phyloP scores from a whole-genome alignment of 2,113 vertebrate species.

The Ictalurus punctatus region DNA sequence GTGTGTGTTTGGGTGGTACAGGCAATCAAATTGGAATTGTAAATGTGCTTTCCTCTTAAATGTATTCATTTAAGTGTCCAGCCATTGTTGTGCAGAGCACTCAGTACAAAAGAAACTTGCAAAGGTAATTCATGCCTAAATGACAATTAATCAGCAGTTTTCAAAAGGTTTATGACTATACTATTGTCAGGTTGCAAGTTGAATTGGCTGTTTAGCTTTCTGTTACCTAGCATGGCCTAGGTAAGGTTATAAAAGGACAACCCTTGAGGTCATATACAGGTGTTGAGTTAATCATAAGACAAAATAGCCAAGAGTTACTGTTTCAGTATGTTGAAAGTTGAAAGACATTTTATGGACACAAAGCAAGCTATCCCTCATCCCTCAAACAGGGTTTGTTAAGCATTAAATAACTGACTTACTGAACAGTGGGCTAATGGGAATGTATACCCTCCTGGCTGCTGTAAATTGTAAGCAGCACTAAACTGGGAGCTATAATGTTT shows the following conservation, averaged over 20 bases:
- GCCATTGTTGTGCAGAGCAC: not conserved
- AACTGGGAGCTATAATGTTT: not conserved
- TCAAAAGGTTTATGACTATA: not conserved
- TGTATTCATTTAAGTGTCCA: not conserved
- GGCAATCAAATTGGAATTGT: not conserved
- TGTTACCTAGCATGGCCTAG: not conserved
- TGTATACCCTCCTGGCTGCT: not conserved
- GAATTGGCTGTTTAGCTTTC: not conserved
- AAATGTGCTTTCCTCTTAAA: not conserved
- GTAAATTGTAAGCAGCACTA: not conserved
- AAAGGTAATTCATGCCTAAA: not conserved
- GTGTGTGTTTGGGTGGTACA: not conserved
- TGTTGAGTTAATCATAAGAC: slow-evolving; percentile 48
- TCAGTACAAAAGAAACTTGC: not conserved
- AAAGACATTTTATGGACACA: not conserved
- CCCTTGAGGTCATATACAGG: not conserved
- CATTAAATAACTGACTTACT: not conserved
- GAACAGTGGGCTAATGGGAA: not conserved
- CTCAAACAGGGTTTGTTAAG: not conserved
- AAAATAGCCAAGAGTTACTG: slow-evolving; percentile 12
- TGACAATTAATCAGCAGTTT: not conserved
- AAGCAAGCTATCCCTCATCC: not conserved
- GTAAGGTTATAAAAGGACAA: slow-evolving; percentile 41
- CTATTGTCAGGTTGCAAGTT: not conserved
- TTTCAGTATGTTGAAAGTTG: slow-evolving; percentile 1